A percentile compares a stretch with the other conserved stretches of the same genome.
Evolutionary conservation across 2,888 invertebrate genomes (phyloP).

Genomic region (Orthosia gracilis): DNA sequence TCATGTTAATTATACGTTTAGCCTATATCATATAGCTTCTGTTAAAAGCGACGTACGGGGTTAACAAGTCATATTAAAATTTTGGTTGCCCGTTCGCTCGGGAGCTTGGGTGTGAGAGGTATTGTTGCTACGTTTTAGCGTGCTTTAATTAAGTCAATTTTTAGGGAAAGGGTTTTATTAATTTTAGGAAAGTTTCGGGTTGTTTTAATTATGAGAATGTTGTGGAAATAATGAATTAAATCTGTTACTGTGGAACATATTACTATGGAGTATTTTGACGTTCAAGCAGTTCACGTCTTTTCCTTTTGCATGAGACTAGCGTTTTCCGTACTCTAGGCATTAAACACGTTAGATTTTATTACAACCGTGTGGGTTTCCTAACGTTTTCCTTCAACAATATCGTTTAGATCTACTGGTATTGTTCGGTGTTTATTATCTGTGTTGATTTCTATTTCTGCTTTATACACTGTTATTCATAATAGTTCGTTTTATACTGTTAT

Average conservation of each 20-base stretch:
- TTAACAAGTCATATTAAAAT: constrained; percentile 59
- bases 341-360: constrained; percentile 53
- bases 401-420: constrained; percentile 27
- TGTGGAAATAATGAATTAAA: background rate
- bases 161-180: constrained; percentile 24
- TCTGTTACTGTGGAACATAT: background rate
- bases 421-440: background rate
- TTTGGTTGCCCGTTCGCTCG: constrained; percentile 18
- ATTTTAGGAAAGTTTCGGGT: constrained; percentile 19
- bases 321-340: constrained; percentile 45
- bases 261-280: background rate
- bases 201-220: constrained; percentile 21
- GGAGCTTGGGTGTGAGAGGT: background rate
- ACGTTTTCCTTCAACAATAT: constrained; percentile 45
- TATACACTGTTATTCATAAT: too few relatives aligned
- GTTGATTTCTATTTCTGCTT: background rate
- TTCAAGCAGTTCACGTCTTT: background rate
- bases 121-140: constrained; percentile 8
- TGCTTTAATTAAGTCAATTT: constrained; percentile 46
- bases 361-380: constrained; percentile 45
- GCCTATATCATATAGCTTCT: constrained; percentile 51
- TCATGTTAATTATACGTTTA: constrained; percentile 71
- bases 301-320: background rate
- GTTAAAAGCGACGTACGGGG: constrained; percentile 42
- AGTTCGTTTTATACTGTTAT: too few relatives aligned